phyloP scores from a whole-genome alignment of 2,797 vertebrate species.

The Jordanella pulchra region DNA sequence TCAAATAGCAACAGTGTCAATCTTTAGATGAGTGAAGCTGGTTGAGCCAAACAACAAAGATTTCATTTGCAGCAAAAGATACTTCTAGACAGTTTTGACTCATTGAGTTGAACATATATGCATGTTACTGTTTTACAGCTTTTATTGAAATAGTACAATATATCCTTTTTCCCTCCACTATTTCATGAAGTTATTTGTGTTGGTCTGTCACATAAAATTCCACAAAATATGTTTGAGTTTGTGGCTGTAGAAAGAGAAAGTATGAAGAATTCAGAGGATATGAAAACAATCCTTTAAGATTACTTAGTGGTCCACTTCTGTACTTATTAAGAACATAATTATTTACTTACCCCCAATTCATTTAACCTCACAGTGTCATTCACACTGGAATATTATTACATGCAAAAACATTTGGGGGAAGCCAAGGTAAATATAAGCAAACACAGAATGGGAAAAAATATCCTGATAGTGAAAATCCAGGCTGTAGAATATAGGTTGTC shows the following conservation, averaged over 20 bases:
- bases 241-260: background rate
- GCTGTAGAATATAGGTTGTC: conserved; percentile 48
- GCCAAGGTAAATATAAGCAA: background rate
- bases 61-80: background rate
- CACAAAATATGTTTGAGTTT: background rate
- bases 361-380: background rate
- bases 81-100: background rate
- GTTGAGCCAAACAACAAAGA: background rate
- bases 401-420: background rate
- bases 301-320: background rate
- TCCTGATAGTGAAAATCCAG: conserved; percentile 30
- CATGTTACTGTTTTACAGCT: background rate
- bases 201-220: background rate
- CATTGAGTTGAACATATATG: background rate
- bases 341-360: background rate
- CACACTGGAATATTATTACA: background rate
- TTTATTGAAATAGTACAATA: background rate
- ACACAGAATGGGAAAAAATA: conserved; percentile 19
- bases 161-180: background rate
- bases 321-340: background rate
- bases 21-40: background rate
- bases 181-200: background rate
- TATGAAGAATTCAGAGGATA: background rate
- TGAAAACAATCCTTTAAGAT: background rate
- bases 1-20: background rate